Evolutionary conservation across 2,888 invertebrate species (phyloP).

Genomic region (Eilema sororculum): DNA sequence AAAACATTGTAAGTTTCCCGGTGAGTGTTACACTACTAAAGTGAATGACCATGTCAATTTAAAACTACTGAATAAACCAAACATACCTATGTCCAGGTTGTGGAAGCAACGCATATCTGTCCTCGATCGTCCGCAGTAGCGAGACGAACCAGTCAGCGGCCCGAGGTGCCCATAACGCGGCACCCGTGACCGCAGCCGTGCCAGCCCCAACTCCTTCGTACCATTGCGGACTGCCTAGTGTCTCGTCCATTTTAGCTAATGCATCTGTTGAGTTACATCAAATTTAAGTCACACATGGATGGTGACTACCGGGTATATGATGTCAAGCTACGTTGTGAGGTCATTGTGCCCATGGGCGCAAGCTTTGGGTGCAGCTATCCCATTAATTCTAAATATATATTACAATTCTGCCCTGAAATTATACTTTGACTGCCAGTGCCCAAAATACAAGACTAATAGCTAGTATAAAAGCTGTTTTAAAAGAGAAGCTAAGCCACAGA

Average conservation of each 20-base stretch:
- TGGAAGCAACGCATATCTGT: conserved; percentile 93
- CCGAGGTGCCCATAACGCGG: conserved; percentile 93
- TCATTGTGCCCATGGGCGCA: too few relatives aligned
- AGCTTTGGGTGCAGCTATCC: too few relatives aligned
- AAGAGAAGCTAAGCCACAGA: too few relatives aligned
- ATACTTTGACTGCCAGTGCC: not conserved
- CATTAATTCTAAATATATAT: too few relatives aligned
- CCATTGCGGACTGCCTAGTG: conserved; percentile 91
- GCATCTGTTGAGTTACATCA: conserved; percentile 89
- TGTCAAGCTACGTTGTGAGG: too few relatives aligned
- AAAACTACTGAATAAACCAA: too few relatives aligned
- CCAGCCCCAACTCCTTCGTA: conserved; percentile 89
- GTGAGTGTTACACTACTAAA: too few relatives aligned
- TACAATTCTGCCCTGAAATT: not conserved
- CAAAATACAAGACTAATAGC: too few relatives aligned
- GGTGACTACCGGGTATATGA: not conserved
- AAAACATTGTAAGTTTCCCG: too few relatives aligned
- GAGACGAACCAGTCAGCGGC: conserved; percentile 96
- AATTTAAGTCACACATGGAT: not conserved
- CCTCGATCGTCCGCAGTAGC: conserved; percentile 94
- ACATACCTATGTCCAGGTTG: conserved; percentile 92
- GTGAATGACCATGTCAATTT: too few relatives aligned
- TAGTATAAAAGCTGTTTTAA: too few relatives aligned
- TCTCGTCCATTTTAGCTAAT: conserved; percentile 95
- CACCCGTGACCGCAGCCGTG: conserved; percentile 80